Conservation (phyloP, 2,888 invertebrate species). For the Apotomis betuletana region DNA sequence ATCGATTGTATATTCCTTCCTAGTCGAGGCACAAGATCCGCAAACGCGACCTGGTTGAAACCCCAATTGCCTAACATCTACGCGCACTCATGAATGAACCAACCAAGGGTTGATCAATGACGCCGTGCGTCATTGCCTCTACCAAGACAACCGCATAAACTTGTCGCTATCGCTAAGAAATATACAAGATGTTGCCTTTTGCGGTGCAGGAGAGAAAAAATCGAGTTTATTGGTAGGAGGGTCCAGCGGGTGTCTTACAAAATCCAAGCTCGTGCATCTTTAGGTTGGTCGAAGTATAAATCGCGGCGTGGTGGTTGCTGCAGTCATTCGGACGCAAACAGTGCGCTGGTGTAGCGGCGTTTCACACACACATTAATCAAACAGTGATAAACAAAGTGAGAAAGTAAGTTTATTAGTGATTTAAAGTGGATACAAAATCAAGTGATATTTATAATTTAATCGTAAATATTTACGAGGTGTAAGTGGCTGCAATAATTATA, state of each 20-base stretch:
- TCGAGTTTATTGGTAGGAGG: conserved; percentile 67
- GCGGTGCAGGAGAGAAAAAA: conserved; percentile 43
- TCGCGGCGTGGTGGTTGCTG: conserved; percentile 71
- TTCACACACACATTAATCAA: conserved; percentile 43
- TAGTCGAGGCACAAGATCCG: conserved; percentile 62
- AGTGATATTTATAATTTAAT: conserved; percentile 6
- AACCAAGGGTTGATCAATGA: conserved; percentile 79
- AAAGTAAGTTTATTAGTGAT: conserved; percentile 39
- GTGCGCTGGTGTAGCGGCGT: conserved; percentile 75
- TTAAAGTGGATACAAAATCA: conserved; percentile 21
- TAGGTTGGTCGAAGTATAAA: conserved; percentile 80
- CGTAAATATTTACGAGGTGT: neutral
- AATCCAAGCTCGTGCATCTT: conserved; percentile 78
- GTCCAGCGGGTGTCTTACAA: conserved; percentile 77
- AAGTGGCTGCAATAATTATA: conserved; percentile 2
- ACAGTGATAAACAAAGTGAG: conserved; percentile 66
- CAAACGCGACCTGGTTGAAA: conserved; percentile 69
- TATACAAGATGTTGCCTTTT: conserved; percentile 45
- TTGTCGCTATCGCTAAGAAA: conserved; percentile 19
- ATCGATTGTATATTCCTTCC: conserved; percentile 32
- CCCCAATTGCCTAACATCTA: conserved; percentile 73
- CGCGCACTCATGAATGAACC: conserved; percentile 69
- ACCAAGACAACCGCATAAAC: conserved; percentile 57
- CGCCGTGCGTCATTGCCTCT: conserved; percentile 67
- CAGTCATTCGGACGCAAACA: conserved; percentile 79